These are phyloP conservation scores for Darevskia mixta DNA, from an alignment of 2,797 vertebrate genomes.

Conservation along the genomic window DNA sequence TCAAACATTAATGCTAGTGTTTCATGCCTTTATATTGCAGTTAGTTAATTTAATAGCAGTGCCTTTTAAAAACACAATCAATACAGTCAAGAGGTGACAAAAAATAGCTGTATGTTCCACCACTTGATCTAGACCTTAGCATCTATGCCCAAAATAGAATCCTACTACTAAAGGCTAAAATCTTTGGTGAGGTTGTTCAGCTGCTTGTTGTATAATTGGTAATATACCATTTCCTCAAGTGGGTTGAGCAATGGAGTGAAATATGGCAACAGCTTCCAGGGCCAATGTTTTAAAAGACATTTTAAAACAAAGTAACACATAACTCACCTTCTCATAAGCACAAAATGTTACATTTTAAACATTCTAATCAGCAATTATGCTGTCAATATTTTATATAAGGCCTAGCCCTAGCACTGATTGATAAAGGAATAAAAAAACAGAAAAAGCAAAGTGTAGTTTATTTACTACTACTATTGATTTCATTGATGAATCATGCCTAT, in stretches of 20 bases:
- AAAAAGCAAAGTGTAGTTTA: too few relatives aligned
- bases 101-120: slow-evolving; percentile 5
- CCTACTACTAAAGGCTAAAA: not conserved
- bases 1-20: slow-evolving; percentile 46
- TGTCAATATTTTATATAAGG: not conserved
- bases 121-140: not conserved
- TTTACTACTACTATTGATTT: too few relatives aligned
- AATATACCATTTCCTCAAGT: not conserved
- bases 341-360: not conserved
- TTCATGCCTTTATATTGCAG: slow-evolving; percentile 8
- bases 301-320: not conserved
- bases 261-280: not conserved
- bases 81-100: slow-evolving; percentile 23
- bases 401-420: not conserved
- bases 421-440: not conserved
- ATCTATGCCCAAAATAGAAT: not conserved
- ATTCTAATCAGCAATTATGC: not conserved
- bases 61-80: slow-evolving; percentile 6
- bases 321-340: too few relatives aligned
- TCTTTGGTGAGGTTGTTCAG: not conserved
- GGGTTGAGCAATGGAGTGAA: not conserved
- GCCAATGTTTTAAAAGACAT: not conserved
- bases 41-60: slow-evolving; percentile 44
- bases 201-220: not conserved
- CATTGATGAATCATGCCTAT: too few relatives aligned